These are phyloP conservation scores for Apus apus DNA, from an alignment of 2,113 vertebrate genomes.

Conservation along the genomic window DNA sequence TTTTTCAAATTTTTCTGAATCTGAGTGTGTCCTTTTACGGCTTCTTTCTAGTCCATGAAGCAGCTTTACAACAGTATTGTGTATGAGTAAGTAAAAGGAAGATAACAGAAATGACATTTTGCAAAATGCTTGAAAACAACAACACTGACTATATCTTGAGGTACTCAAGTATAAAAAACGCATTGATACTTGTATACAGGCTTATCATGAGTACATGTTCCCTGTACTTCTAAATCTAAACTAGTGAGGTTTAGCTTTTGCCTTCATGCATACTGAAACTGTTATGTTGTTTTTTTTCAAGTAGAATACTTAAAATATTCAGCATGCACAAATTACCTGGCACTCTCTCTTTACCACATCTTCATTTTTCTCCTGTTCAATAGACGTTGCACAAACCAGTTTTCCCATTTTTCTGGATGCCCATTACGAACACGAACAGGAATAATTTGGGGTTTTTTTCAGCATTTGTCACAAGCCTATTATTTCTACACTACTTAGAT, in stretches of 20 bases:
- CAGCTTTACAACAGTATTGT: neutral
- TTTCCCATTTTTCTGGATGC: neutral
- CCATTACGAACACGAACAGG: neutral
- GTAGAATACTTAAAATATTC: neutral
- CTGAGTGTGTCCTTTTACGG: neutral
- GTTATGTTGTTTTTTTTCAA: neutral
- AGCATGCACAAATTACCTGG: neutral
- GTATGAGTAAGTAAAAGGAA: constrained; percentile 19
- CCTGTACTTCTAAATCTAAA: neutral
- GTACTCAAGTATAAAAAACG: neutral
- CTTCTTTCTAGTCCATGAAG: constrained; percentile 18
- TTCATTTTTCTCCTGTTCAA: neutral
- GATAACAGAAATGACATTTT: neutral
- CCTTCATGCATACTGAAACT: neutral
- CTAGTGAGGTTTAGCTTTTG: neutral
- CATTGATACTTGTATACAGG: neutral
- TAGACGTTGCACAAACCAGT: neutral
- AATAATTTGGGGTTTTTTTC: neutral
- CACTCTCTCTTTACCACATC: neutral
- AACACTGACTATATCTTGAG: neutral
- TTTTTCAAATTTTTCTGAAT: constrained; percentile 1
- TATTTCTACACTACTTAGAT: neutral
- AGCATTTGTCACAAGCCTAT: neutral
- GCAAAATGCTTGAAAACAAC: constrained; percentile 18
- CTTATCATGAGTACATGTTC: neutral